These are phyloP conservation scores for Anolis carolinensis DNA, from an alignment of 2,113 vertebrate genomes.

Conservation along the genomic window DNA sequence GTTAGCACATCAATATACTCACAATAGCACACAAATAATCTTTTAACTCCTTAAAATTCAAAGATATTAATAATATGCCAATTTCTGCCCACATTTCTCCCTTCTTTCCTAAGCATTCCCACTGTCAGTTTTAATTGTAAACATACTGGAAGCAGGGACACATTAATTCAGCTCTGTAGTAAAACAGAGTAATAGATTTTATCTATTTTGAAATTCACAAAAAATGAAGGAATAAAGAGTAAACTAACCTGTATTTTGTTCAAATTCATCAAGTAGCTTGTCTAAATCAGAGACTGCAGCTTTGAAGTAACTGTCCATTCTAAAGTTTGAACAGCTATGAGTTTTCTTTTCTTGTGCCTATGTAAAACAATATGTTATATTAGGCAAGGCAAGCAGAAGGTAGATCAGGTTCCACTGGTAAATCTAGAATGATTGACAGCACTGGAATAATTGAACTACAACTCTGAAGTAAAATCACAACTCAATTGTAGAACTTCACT, in stretches of 20 bases:
- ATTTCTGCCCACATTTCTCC: not conserved
- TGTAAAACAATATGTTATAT: conserved; percentile 39
- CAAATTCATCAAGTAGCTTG: conserved; percentile 97
- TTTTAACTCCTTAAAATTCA: not conserved
- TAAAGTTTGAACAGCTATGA: conserved; percentile 59
- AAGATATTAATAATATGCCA: not conserved
- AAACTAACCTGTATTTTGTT: conserved; percentile 89
- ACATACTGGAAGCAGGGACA: not conserved
- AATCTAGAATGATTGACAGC: not conserved
- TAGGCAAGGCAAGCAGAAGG: not conserved
- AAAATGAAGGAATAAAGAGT: conserved; percentile 21
- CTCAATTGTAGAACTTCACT: too few relatives aligned
- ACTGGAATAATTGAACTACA: not conserved
- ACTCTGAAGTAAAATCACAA: not conserved
- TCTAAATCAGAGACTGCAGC: conserved; percentile 95
- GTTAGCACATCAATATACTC: not conserved
- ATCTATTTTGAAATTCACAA: not conserved
- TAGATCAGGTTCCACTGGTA: not conserved
- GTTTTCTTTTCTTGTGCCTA: conserved; percentile 64
- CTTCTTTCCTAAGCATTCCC: not conserved
- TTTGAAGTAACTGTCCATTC: conserved; percentile 97
- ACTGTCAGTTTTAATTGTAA: not conserved
- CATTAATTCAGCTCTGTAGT: not conserved
- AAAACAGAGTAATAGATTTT: not conserved
- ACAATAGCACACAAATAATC: not conserved